A percentile compares a stretch with the other conserved stretches of the same genome.
These are phyloP conservation scores for Heptranchias perlo DNA, from an alignment of 2,113 vertebrate species.

Conservation along the genomic window DNA sequence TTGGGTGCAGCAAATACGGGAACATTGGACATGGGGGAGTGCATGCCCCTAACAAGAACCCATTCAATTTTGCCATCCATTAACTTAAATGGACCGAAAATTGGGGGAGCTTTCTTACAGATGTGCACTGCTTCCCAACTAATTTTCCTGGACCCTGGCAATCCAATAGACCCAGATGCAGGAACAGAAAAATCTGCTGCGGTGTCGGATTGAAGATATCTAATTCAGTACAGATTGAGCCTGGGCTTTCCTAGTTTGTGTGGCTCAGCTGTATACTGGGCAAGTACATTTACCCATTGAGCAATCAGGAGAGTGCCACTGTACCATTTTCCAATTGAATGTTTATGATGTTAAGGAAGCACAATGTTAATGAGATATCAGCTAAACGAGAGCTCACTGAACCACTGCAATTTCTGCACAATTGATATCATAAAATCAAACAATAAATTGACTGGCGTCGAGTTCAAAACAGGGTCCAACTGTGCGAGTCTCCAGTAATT, in stretches of 20 bases:
- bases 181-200: not conserved
- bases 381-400: not conserved
- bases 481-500: not conserved
- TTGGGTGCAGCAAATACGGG: not conserved
- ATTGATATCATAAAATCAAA: not conserved
- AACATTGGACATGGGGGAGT: not conserved
- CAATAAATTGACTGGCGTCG: not conserved
- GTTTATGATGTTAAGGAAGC: not conserved
- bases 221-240: not conserved
- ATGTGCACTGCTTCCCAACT: not conserved
- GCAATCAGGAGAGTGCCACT: not conserved
- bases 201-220: not conserved
- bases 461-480: not conserved
- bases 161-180: not conserved
- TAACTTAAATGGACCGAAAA: not conserved
- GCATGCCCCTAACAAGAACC: not conserved
- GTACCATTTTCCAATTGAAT: not conserved
- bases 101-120: not conserved
- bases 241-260: not conserved
- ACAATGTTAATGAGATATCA: not conserved
- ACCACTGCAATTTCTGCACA: not conserved
- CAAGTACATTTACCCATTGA: not conserved
- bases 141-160: not conserved
- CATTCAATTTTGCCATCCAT: not conserved
- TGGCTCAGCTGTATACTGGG: not conserved